Percentiles rank a stretch among this genome's conserved stretches.
phyloP scores from a whole-genome alignment of 2,113 vertebrate genomes.

The Bubo scandiacus region DNA sequence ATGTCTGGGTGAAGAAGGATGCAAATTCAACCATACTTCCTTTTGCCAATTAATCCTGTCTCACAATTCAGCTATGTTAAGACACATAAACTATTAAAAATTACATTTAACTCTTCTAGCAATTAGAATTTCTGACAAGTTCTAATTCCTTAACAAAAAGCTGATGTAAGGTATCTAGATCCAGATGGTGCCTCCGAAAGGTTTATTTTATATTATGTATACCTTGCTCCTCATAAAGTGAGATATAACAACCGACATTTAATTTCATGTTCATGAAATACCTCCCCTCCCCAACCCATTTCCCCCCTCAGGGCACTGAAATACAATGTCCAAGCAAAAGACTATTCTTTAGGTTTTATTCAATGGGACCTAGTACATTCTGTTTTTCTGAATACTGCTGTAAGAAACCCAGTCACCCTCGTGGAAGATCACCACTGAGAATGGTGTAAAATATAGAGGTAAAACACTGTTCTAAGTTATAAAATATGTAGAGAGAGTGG shows the following conservation, averaged over 20 bases:
- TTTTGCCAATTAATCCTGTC: neutral
- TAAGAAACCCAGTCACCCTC: neutral
- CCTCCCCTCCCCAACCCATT: neutral
- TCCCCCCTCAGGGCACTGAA: neutral
- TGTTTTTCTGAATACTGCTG: neutral
- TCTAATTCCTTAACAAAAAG: neutral
- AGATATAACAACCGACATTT: neutral
- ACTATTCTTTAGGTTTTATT: neutral
- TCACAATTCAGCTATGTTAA: neutral
- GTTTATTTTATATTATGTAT: neutral
- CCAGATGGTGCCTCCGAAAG: neutral
- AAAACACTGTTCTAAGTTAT: neutral
- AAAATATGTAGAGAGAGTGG: neutral
- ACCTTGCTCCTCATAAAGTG: neutral
- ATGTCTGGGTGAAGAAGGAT: neutral
- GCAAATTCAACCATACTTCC: neutral
- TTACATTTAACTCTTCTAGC: neutral
- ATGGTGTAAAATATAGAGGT: neutral
- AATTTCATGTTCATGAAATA: neutral
- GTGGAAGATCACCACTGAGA: neutral
- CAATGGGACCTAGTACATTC: neutral
- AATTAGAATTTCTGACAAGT: neutral
- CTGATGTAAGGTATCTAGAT: neutral
- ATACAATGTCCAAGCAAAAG: neutral
- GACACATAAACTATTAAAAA: neutral